Base-by-base conservation (phyloP, 2,888 invertebrate genomes). In the Clanis bilineata region DNA sequence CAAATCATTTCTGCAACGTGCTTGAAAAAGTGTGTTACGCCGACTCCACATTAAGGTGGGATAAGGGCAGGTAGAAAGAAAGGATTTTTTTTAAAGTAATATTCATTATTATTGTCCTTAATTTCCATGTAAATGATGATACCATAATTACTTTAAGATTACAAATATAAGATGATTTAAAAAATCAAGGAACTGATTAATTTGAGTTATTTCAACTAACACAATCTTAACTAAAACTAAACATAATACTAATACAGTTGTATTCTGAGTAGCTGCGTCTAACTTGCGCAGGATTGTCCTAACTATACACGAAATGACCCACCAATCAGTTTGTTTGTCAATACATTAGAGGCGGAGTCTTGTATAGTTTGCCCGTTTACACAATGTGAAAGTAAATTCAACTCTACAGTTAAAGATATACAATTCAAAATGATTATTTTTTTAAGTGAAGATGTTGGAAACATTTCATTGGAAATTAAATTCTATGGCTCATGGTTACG, bases 311-410 rank as follows among this genome's bases (percentile, higher is more conserved):
- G 67, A 62, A 69, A 67, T 69, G 69, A 67, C 74, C 84, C 81
- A 76, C 90, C 91, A 92, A 92, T 92, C 83, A 70, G 75, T 82
- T 82, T 82, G 79, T 84, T 82, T 85, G 86, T 86, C 83, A 85
- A 84, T 83, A 84, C 72, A 64, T 63, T 62, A 73, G 76, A 75
- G 91, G 91, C 86, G 91, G 82, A 73, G 90, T 80, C 74, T 81
- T 65, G 57, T 58, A 64, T 69, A 67, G 68, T 72, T 71, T 68
- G 72, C 67, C 69, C 68, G 71, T 60, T 65, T 59, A 63, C 66
- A 57, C 65, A 64, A 21, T 6, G 7, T 47, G 58, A 57, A 0
- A 39, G 10, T 15, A 59, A n/a, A 21, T 21, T 58, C 2, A 18
- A 36, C 6, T 3, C 39, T 41, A 73, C 59, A 23, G 32, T 10